Conservation (phyloP, 2,113 vertebrate species). For the Macrotis lagotis region DNA sequence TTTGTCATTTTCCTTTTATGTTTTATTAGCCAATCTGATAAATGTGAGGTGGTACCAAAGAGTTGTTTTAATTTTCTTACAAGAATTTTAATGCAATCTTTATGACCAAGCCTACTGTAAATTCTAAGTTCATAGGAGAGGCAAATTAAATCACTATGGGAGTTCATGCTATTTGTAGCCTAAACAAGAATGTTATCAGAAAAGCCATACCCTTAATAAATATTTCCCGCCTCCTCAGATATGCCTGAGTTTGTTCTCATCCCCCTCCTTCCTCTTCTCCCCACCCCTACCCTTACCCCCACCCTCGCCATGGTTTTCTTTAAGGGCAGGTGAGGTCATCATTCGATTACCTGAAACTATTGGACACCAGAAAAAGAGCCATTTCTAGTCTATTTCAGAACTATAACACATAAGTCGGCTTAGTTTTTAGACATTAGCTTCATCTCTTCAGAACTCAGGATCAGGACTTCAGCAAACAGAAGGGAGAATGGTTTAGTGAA, state of each 20-base stretch:
- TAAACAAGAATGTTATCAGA: constrained; percentile 68
- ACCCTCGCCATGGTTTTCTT: not conserved
- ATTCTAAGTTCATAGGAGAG: constrained; percentile 62
- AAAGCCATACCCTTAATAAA: constrained; percentile 81
- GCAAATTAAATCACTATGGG: constrained; percentile 45
- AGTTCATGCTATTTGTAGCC: constrained; percentile 13
- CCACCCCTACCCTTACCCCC: no score
- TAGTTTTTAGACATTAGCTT: not conserved
- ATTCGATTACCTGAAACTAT: constrained; percentile 53
- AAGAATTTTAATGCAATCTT: constrained; percentile 20
- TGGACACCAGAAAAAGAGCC: not conserved
- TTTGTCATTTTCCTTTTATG: not conserved
- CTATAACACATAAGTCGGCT: rapidly evolving
- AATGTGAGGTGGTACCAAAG: not conserved
- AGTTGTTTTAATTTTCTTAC: not conserved
- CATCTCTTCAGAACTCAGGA: not conserved
- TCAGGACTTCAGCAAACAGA: not conserved
- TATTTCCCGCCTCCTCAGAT: constrained; percentile 73
- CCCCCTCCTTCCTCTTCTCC: not conserved
- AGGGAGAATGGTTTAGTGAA: not conserved
- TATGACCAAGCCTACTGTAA: not conserved
- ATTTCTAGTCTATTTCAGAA: no score
- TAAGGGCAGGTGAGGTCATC: constrained; percentile 11
- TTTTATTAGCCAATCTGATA: not conserved
- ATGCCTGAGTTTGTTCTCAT: constrained; percentile 30